Percentiles rank a stretch among this genome's conserved stretches.
Evolutionary conservation across 2,113 vertebrate genomes (phyloP).

Genomic region (Porphyrio hochstetteri): DNA sequence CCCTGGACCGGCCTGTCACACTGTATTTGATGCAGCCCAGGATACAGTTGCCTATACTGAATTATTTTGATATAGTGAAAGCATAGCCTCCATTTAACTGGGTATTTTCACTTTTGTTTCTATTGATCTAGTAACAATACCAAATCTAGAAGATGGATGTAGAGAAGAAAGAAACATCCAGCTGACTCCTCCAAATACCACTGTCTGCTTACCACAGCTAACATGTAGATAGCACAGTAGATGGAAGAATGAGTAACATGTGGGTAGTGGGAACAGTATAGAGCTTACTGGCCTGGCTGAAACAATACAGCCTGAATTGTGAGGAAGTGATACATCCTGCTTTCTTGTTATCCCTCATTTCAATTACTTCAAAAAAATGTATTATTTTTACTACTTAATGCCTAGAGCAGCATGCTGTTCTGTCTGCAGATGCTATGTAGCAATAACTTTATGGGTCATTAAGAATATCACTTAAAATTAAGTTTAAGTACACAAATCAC

Average conservation of each 20-base stretch:
- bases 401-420: neutral
- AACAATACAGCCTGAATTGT: neutral
- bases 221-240: neutral
- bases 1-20: too few relatives aligned
- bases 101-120: neutral
- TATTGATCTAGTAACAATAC: neutral
- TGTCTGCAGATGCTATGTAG: neutral
- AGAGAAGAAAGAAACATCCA: neutral
- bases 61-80: neutral
- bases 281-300: neutral
- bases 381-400: neutral
- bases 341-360: neutral
- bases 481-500: neutral
- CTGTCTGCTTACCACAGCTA: neutral
- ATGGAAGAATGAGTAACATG: neutral
- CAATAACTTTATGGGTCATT: neutral
- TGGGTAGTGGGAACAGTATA: neutral
- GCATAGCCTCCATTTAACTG: neutral
- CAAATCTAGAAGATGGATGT: neutral
- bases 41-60: neutral
- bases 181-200: neutral
- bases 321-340: neutral
- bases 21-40: too few relatives aligned
- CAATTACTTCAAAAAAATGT: neutral
- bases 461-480: neutral